These are phyloP conservation scores for Pyrocoelia pectoralis DNA, from an alignment of 2,888 invertebrate species.

Conservation along the genomic window DNA sequence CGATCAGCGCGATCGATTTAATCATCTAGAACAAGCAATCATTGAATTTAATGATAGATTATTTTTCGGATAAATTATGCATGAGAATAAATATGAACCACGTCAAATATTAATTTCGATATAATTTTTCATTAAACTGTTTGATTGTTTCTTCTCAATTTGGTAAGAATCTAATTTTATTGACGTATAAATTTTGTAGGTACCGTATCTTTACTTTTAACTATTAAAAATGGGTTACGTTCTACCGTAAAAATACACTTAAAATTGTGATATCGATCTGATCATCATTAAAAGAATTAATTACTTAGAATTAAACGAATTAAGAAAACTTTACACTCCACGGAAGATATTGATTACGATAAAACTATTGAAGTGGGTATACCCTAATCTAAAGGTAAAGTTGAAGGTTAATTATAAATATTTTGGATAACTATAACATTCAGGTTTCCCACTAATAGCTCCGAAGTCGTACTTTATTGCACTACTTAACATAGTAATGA, in stretches of 20 bases:
- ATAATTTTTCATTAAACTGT: slow-evolving; percentile 21
- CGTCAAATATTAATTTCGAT: slow-evolving; percentile 18
- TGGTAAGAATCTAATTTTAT: slow-evolving; percentile 9
- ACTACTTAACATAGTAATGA: too few relatives aligned
- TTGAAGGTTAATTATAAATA: slow-evolving; percentile 1
- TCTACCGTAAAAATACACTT: not conserved
- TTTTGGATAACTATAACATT: too few relatives aligned
- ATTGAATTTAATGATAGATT: slow-evolving; percentile 22
- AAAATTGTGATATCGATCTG: not conserved
- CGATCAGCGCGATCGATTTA: slow-evolving; percentile 23
- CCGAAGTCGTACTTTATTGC: too few relatives aligned
- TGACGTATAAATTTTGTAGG: slow-evolving; percentile 2
- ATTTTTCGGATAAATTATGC: slow-evolving; percentile 20
- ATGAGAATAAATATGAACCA: slow-evolving; percentile 21
- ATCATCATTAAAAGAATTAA: slow-evolving; percentile 7
- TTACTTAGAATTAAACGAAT: slow-evolving; percentile 1
- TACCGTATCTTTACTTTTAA: not conserved
- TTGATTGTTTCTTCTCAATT: not conserved
- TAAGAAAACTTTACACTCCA: not conserved
- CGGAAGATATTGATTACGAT: not conserved
- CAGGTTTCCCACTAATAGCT: too few relatives aligned
- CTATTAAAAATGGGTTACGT: slow-evolving; percentile 2
- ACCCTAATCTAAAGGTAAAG: not conserved
- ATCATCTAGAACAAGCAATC: slow-evolving; percentile 8
- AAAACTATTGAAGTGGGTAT: not conserved